These are phyloP conservation scores for Agrilus cyanescens DNA, from an alignment of 2,888 invertebrate species.

Conservation along the genomic window DNA sequence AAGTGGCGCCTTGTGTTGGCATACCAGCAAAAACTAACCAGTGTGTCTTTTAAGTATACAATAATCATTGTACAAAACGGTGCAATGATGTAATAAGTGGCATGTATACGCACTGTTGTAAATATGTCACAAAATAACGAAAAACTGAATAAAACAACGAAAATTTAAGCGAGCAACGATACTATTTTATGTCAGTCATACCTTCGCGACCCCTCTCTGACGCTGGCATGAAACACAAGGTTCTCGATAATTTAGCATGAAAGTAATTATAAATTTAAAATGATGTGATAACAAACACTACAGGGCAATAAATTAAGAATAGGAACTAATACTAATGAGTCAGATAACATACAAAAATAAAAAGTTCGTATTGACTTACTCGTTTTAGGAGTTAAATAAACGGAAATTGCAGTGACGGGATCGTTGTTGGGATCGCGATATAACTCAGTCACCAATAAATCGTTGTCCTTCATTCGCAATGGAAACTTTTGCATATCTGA, in stretches of 20 bases:
- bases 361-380: conserved; percentile 50
- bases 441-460: conserved; percentile 89
- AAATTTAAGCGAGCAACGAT: conserved; percentile 24
- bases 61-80: conserved; percentile 14
- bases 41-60: conserved; percentile 1
- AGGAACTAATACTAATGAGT: background rate
- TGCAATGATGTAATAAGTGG: conserved; percentile 10
- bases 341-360: background rate
- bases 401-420: conserved; percentile 94
- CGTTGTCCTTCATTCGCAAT: conserved; percentile 97
- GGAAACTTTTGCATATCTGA: conserved; percentile 99
- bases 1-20: conserved; percentile 33
- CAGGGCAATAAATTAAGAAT: background rate
- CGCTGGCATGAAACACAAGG: conserved; percentile 47
- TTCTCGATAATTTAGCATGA: conserved; percentile 26
- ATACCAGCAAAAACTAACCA: conserved; percentile 30
- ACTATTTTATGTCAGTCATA: conserved; percentile 33
- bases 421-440: conserved; percentile 91
- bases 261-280: too few relatives aligned
- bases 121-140: background rate
- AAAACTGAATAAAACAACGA: conserved; percentile 7
- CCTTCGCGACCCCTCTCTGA: conserved; percentile 50
- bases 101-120: conserved; percentile 7
- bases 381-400: conserved; percentile 97
- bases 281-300: background rate